Evolutionary conservation across 2,888 invertebrate species (phyloP), one percentile per base, ranked within the genome.

Genomic region (Melanophora roralis): DNA sequence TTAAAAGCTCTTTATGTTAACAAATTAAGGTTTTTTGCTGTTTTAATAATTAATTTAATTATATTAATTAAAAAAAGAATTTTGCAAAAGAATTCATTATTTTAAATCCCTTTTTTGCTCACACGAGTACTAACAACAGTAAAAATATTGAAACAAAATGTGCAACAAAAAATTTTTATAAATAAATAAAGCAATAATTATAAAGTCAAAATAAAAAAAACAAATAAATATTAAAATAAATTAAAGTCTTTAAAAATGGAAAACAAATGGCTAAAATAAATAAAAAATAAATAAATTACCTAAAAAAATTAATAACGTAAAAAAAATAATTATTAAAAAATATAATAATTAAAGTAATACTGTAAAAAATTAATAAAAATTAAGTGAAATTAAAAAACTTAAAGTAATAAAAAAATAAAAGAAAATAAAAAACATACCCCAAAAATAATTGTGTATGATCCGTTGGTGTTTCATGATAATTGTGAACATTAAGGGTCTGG

Each of bases 401-500:
- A 14, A 59, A 68, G 51, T 34, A n/a, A 59, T 34, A 59, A 49
- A 19, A n/a, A 62, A 76, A 55, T 51, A 73, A 82, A 64, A 59
- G 64, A 68, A 68, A 81, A 78, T 64, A 43, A 80, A 83, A 83
- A 85, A 88, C 89, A 85, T 89, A 89, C 89, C 89, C 86, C 84
- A 89, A 86, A 85, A 88, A 89, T 78, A 86, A 81, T 86, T 87
- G 87, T 78, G 89, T 87, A 84, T 88, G 88, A 83, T 87, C 86
- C 73, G 86, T 84, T 81, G 89, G 88, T 83, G 88, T 87, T 84
- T 89, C 88, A 73, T 85, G 87, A 75, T 85, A 83, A 84, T 88
- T 85, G 77, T 87, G 86, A 57, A 89, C 89, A 84, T 89, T 89
- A 60, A 89, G 85, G 12, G 89, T 89, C 83, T 89, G 89, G 49